These are phyloP conservation scores for Anthonomus grandis DNA, from an alignment of 1,140 invertebrate genomes.

Conservation along the genomic window DNA sequence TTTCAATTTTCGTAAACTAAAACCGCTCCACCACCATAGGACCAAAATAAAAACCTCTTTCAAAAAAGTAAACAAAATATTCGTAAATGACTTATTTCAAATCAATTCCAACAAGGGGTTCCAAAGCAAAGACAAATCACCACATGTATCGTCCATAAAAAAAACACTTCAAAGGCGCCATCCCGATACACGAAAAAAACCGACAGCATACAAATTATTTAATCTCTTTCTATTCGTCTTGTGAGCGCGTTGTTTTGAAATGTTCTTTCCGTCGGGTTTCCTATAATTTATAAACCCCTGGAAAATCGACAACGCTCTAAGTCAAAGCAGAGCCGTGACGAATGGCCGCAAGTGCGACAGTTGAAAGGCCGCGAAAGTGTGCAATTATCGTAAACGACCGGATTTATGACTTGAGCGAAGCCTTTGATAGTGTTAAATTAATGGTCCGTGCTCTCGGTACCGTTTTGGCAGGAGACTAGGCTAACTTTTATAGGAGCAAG, in stretches of 20 bases:
- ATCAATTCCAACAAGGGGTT: no score
- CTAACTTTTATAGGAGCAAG: no score
- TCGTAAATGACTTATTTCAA: no score
- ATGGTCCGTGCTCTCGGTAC: not conserved
- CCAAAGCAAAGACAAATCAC: constrained; percentile 20
- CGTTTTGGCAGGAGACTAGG: no score
- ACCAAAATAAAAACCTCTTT: not conserved
- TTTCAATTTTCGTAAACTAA: not conserved
- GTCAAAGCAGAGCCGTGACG: constrained; percentile 15
- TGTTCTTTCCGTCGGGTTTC: constrained; percentile 21
- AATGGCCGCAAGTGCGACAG: constrained; percentile 12
- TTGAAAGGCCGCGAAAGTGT: constrained; percentile 12
- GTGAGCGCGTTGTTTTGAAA: constrained; percentile 24
- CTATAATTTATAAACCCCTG: constrained; percentile 24
- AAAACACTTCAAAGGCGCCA: constrained; percentile 14
- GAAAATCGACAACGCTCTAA: constrained; percentile 25
- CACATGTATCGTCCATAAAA: constrained; percentile 13
- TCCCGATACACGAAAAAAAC: not conserved
- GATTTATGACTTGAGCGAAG: constrained; percentile 8
- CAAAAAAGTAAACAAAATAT: no score
- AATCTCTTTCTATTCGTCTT: constrained; percentile 20
- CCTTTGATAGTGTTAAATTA: constrained; percentile 10
- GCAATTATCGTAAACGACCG: constrained; percentile 23
- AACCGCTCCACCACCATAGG: not conserved
- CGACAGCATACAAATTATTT: constrained; percentile 28